Percentiles rank a stretch among this genome's conserved stretches.
Conservation (phyloP, 1,140 invertebrate genomes). For the Macrobrachium rosenbergii region DNA sequence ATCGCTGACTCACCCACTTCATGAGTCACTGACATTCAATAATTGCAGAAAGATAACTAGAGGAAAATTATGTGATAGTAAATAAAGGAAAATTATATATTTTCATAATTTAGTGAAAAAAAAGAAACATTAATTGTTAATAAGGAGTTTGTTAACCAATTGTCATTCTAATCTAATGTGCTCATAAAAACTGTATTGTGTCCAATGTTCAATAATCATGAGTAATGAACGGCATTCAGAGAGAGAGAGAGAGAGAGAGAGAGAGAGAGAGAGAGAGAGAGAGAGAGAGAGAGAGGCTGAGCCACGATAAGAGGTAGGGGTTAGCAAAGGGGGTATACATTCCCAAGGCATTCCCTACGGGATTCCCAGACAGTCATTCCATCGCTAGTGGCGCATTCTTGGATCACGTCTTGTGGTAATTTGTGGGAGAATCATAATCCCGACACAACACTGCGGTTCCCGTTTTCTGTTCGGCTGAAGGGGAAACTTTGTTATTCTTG, state of each 20-base stretch:
- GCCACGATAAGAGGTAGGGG: neutral
- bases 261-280: conserved; percentile 50
- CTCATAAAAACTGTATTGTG: no score
- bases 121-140: no score
- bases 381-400: conserved; percentile 33
- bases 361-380: conserved; percentile 53
- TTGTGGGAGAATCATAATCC: conserved; percentile 31
- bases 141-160: no score
- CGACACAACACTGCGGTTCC: conserved; percentile 52
- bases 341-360: neutral
- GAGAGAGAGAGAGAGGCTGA: neutral
- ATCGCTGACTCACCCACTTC: no score
- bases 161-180: no score
- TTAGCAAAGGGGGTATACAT: neutral
- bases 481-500: conserved; percentile 56
- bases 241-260: conserved; percentile 20
- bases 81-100: no score
- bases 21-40: no score
- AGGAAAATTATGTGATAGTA: neutral
- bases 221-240: no score
- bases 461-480: conserved; percentile 47
- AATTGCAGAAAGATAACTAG: no score
- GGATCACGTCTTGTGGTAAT: conserved; percentile 32
- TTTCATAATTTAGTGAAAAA: no score
- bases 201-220: no score